Percentiles rank a stretch among this genome's conserved stretches.
Conservation (phyloP, 2,888 invertebrate genomes). For the Eueremaeus valkanovi region DNA sequence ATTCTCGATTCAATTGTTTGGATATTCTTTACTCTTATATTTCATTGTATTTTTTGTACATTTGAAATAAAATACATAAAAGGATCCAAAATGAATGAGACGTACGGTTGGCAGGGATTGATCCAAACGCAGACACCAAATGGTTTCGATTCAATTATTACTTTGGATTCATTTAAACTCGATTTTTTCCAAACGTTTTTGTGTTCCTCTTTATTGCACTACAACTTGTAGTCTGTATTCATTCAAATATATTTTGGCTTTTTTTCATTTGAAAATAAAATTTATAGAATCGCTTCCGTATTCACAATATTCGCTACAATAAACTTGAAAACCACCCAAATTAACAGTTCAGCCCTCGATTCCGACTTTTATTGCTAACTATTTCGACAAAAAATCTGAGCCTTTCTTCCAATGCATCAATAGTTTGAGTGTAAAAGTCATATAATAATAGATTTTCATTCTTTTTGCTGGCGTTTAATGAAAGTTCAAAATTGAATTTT, state of each 20-base stretch:
- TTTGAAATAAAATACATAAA: too few species aligned
- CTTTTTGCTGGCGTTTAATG: background rate
- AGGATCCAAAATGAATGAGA: too few species aligned
- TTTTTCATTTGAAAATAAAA: background rate
- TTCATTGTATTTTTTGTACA: too few species aligned
- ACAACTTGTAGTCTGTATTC: background rate
- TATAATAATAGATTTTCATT: background rate
- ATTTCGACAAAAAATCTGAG: background rate
- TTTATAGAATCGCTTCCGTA: background rate
- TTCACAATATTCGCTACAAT: conserved; percentile 13
- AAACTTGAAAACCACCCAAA: conserved; percentile 25
- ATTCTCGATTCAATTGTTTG: too few species aligned
- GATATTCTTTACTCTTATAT: too few species aligned
- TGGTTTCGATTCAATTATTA: conserved; percentile 23
- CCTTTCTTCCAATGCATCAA: background rate
- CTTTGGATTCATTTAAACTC: background rate
- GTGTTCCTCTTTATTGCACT: background rate
- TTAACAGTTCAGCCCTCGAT: conserved; percentile 1
- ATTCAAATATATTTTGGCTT: too few species aligned
- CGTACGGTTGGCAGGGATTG: conserved; percentile 6
- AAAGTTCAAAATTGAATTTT: background rate
- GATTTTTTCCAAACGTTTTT: background rate
- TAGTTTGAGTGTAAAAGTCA: background rate
- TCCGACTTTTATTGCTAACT: background rate
- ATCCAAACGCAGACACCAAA: background rate